Percentiles rank a stretch among this genome's conserved stretches.
These are phyloP conservation scores for Lasiurus borealis DNA, from an alignment of 2,113 vertebrate species.

Conservation along the genomic window DNA sequence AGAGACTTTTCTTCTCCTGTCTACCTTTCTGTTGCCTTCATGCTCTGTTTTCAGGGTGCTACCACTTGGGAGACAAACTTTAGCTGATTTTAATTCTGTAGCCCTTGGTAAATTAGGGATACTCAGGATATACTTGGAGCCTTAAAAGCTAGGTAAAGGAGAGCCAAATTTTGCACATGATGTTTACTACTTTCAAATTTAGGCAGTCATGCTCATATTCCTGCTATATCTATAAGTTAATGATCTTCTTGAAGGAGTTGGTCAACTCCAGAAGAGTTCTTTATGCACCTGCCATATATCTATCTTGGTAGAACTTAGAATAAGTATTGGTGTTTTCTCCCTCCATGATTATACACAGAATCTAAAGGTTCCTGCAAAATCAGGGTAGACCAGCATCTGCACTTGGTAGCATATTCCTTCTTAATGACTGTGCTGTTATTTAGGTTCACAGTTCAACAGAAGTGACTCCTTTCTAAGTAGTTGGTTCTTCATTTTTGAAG, in stretches of 20 bases:
- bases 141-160: neutral
- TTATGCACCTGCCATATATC: neutral
- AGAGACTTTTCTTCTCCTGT: neutral
- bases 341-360: neutral
- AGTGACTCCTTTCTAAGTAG: neutral
- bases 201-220: neutral
- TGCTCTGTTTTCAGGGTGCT: neutral
- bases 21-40: neutral
- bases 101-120: rapidly evolving
- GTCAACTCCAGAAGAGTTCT: neutral
- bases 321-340: neutral
- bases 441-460: neutral
- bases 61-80: neutral
- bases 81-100: neutral
- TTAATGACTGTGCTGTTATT: neutral
- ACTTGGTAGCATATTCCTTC: neutral
- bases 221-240: neutral
- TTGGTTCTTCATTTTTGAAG: neutral
- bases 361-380: neutral
- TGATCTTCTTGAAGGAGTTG: neutral
- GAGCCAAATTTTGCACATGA: neutral
- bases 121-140: neutral
- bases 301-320: neutral
- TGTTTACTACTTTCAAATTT: neutral
- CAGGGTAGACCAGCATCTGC: neutral